These are phyloP conservation scores for Diorhabda elongata DNA, from an alignment of 1,140 invertebrate genomes.

Conservation along the genomic window DNA sequence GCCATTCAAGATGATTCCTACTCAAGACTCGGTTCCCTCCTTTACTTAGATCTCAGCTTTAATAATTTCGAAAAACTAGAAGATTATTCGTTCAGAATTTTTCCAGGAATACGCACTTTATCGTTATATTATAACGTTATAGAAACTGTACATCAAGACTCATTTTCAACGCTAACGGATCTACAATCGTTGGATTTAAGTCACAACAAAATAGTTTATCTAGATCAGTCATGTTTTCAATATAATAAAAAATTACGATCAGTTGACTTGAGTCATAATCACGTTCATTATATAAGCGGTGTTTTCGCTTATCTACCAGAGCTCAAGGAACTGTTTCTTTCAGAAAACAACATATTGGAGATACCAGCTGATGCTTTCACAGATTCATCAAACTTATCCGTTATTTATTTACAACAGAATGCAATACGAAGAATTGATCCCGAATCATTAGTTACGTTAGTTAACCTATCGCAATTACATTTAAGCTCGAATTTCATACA, in stretches of 20 bases:
- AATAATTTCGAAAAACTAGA: slow-evolving; percentile 75
- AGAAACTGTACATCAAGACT: slow-evolving; percentile 68
- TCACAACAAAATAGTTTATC: slow-evolving; percentile 76
- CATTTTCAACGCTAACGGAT: slow-evolving; percentile 67
- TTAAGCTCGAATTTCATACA: slow-evolving; percentile 83
- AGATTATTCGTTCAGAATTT: slow-evolving; percentile 72
- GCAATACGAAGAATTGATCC: slow-evolving; percentile 72
- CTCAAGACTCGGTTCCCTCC: slow-evolving; percentile 64
- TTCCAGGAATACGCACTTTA: slow-evolving; percentile 72
- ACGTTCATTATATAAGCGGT: slow-evolving; percentile 77
- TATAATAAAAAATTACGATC: slow-evolving; percentile 70
- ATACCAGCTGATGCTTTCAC: slow-evolving; percentile 76
- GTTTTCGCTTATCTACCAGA: slow-evolving; percentile 75
- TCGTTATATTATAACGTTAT: slow-evolving; percentile 82
- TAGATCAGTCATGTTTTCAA: slow-evolving; percentile 69
- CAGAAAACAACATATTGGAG: slow-evolving; percentile 86
- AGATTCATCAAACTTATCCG: slow-evolving; percentile 69
- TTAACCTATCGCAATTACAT: slow-evolving; percentile 76
- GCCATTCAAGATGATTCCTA: slow-evolving; percentile 68
- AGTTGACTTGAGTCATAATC: slow-evolving; percentile 84
- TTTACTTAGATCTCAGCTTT: slow-evolving; percentile 78
- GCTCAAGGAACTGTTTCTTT: slow-evolving; percentile 76
- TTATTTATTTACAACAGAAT: slow-evolving; percentile 85
- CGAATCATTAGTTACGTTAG: slow-evolving; percentile 66
- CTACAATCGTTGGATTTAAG: slow-evolving; percentile 82